A percentile compares a stretch with the other conserved stretches of the same genome.
Conservation (phyloP, 2,888 invertebrate genomes). For the Rhorus exstirpatorius region DNA sequence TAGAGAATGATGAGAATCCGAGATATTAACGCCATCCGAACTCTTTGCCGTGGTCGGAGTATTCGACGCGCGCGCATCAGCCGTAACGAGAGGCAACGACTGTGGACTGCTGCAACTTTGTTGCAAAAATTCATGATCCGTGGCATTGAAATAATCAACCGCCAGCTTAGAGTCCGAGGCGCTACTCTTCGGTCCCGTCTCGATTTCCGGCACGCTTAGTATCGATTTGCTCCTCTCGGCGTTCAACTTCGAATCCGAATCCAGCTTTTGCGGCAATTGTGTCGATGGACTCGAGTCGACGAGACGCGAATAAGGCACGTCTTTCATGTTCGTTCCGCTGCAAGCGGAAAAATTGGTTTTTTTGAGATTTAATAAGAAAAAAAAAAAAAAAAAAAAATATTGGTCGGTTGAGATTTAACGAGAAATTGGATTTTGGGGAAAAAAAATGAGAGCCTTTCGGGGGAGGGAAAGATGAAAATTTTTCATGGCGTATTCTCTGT, state of each 20-base stretch:
- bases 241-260: conserved; percentile 91
- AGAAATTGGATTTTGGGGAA: no score
- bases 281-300: conserved; percentile 89
- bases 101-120: conserved; percentile 81
- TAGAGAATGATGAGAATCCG: conserved; percentile 90
- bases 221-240: conserved; percentile 87
- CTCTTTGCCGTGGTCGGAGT: conserved; percentile 86
- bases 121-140: conserved; percentile 79
- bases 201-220: conserved; percentile 86
- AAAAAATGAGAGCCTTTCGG: no score
- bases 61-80: conserved; percentile 76
- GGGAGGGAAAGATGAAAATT: background rate
- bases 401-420: no score
- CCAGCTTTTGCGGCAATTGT: conserved; percentile 88
- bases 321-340: conserved; percentile 87
- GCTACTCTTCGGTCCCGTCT: conserved; percentile 91
- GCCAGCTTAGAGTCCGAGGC: conserved; percentile 95
- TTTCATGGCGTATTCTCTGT: background rate
- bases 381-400: no score
- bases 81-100: conserved; percentile 79
- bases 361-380: no score
- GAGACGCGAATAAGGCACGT: conserved; percentile 93
- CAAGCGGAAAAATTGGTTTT: conserved; percentile 4
- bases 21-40: conserved; percentile 87
- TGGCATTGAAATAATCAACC: conserved; percentile 90